Conservation (phyloP, 2,797 vertebrate genomes). For the Darevskia nairensis region DNA sequence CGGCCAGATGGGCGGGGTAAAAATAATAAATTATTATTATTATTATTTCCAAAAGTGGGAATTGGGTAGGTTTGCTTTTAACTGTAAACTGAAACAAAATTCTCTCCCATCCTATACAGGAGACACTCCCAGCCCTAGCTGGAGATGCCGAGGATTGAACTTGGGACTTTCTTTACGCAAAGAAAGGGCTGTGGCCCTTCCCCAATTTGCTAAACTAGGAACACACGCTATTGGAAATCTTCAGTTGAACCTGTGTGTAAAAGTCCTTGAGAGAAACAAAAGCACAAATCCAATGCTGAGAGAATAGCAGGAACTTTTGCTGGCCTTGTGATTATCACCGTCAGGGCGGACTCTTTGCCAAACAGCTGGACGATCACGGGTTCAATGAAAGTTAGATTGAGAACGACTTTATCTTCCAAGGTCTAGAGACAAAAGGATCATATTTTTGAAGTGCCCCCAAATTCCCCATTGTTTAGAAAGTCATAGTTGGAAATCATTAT, state of each 20-base stretch:
- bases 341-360: constrained; percentile 31
- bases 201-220: not conserved
- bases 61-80: too few relatives aligned
- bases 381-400: constrained; percentile 50
- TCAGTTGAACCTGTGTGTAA: not conserved
- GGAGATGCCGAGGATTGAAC: too few relatives aligned
- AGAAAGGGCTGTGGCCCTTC: too few relatives aligned
- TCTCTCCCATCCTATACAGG: too few relatives aligned
- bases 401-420: constrained; percentile 24
- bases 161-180: too few relatives aligned
- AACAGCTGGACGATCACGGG: constrained; percentile 46
- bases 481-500: constrained; percentile 23
- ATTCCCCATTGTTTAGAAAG: constrained; percentile 25
- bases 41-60: too few relatives aligned
- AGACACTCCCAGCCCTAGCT: too few relatives aligned
- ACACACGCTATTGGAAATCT: not conserved
- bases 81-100: too few relatives aligned
- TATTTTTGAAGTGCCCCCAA: constrained; percentile 44
- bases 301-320: not conserved
- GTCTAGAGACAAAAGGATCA: constrained; percentile 9
- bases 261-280: constrained; percentile 19
- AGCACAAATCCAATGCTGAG: not conserved
- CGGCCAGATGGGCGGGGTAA: too few relatives aligned
- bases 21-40: too few relatives aligned
- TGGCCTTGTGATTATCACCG: constrained; percentile 12